phyloP scores from a whole-genome alignment of 1,140 invertebrate genomes.

The Reticulitermes speratus region DNA sequence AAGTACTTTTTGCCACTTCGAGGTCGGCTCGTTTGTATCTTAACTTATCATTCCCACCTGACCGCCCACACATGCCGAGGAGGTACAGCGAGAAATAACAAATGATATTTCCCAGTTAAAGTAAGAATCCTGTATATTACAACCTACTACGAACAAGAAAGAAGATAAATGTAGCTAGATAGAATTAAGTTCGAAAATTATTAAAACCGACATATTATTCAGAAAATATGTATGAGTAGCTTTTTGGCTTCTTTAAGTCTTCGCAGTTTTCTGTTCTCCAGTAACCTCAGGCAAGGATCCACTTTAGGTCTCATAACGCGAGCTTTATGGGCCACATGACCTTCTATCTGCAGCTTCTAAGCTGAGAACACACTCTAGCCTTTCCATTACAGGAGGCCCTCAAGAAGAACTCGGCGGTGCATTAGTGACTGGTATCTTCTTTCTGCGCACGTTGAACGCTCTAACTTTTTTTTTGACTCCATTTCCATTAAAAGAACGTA shows the following conservation, averaged over 20 bases:
- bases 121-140: too few relatives aligned
- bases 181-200: too few relatives aligned
- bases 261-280: not conserved
- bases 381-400: not conserved
- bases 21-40: too few relatives aligned
- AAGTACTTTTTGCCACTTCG: too few relatives aligned
- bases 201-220: too few relatives aligned
- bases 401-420: not conserved
- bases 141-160: too few relatives aligned
- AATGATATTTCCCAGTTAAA: too few relatives aligned
- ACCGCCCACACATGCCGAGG: too few relatives aligned
- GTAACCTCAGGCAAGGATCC: not conserved
- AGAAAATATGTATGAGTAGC: too few relatives aligned
- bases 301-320: not conserved
- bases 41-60: too few relatives aligned
- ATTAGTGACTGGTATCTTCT: not conserved
- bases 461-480: not conserved
- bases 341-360: not conserved
- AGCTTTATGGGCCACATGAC: not conserved
- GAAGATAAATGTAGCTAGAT: too few relatives aligned
- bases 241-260: not conserved
- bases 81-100: too few relatives aligned
- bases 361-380: not conserved
- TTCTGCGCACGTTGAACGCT: not conserved
- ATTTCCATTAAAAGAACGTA: not conserved